Base-by-base conservation (phyloP, 2,113 vertebrate species). In the Tamias sibiricus region DNA sequence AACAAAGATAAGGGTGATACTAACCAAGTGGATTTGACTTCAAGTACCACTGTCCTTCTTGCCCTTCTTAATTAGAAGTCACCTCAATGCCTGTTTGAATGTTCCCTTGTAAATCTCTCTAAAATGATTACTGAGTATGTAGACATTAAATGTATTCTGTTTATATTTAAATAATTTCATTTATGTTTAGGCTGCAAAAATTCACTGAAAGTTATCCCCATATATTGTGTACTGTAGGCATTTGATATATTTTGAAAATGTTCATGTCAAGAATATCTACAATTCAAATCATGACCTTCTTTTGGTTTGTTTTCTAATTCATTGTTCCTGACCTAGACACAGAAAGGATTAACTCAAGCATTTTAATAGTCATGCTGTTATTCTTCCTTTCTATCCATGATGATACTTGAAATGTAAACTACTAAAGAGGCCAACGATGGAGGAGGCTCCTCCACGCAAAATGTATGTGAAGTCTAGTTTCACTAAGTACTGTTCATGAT, bases 261-360 rank as follows among this genome's bases (percentile, higher is more conserved):
- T 40, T 82, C 28, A 44, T 37, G 57, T 95, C 74, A 72, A 84
- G 44, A 64, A 91, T 89, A 97, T 93, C 80, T 95, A 42, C 95
- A 97, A 84, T 93, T 97, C 49, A 96, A 96, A 97, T 95, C 17
- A 42, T 76, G 87, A 95, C 80, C 79, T 96, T 97, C 26, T 77
- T 87, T 64, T 75, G 69, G 11, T 37, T 95, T 84, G 8, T 35
- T n/a, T 82, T 93, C 57, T 75, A n/a, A 79, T 91, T 91, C 86
- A 90, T 77, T 71, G 35, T 91, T 88, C 83, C 66, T 95, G 71
- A 96, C 80, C 90, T 89, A 87, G 54, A 93, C 71, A 64, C 59
- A 54, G 20, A 94, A 95, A 92, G 1, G 47, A 86, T 92, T 93
- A 79, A 62, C 52, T 85, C 8, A 68, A 66, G 42, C 76, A 90